These are phyloP conservation scores for Xestia rhomboidea DNA, from an alignment of 2,888 invertebrate species.

Conservation along the genomic window DNA sequence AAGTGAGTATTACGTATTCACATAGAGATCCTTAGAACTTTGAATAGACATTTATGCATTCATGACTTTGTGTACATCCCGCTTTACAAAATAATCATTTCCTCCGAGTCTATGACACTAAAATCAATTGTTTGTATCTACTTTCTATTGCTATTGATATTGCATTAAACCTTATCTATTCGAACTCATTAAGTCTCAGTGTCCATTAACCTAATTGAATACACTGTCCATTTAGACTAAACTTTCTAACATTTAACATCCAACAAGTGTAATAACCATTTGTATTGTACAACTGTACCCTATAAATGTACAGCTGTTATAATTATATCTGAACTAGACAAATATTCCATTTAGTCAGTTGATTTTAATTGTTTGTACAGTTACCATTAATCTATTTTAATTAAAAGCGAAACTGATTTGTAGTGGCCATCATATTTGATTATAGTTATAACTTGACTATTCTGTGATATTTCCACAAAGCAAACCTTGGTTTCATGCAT, in stretches of 20 bases:
- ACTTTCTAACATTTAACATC: slow-evolving; percentile 58
- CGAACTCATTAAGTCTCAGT: slow-evolving; percentile 34
- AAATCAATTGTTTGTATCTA: slow-evolving; percentile 10
- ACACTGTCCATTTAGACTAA: slow-evolving; percentile 61
- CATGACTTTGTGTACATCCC: background rate
- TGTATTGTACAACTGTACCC: slow-evolving; percentile 45
- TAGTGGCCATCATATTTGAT: slow-evolving; percentile 46
- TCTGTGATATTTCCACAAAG: slow-evolving; percentile 59
- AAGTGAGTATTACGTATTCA: slow-evolving; percentile 88
- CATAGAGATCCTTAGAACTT: slow-evolving; percentile 3
- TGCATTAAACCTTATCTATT: slow-evolving; percentile 35
- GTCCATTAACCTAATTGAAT: slow-evolving; percentile 60
- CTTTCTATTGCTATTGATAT: slow-evolving; percentile 31
- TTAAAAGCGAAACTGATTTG: slow-evolving; percentile 57
- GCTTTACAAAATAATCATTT: background rate
- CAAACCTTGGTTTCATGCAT: slow-evolving; percentile 73
- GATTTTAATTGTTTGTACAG: slow-evolving; percentile 50
- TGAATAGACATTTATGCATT: slow-evolving; percentile 21
- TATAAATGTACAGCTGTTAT: slow-evolving; percentile 43
- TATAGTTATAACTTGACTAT: slow-evolving; percentile 36
- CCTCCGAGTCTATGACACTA: slow-evolving; percentile 6
- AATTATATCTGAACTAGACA: slow-evolving; percentile 50
- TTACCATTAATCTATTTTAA: slow-evolving; percentile 52
- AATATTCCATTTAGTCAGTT: slow-evolving; percentile 59
- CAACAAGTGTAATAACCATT: slow-evolving; percentile 60